Base-by-base conservation (phyloP, 2,888 invertebrate genomes). In the Nemoura dubitans region DNA sequence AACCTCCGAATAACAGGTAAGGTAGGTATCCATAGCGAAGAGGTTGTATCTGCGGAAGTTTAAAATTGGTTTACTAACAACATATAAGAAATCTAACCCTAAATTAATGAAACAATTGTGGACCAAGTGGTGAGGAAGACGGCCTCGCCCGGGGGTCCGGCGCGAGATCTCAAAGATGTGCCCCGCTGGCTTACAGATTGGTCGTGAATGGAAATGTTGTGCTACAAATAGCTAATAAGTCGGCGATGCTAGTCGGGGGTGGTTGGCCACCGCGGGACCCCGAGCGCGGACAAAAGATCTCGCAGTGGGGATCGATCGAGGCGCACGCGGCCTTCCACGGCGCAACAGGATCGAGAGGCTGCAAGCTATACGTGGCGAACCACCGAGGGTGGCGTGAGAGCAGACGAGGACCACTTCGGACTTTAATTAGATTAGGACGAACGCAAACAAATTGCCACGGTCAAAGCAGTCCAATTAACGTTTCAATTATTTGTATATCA, bases 161-260 rank as follows among this genome's bases (percentile, higher is more conserved):
- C 30, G 81, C 85, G 16, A 26, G 42, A n/a, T 77, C 87, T 42
- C 81, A 87, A 87, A 85, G 87, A 43, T 30, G 36, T 59, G 85
- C 76, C 87, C 85, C 76, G 87, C 21, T 28, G 85, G 26, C 76
- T 42, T 0, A n/a, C 86, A 27, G 84, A 86, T 86, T 86, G 76
- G n/a, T 76, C 76, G 83, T 86, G 86, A 86, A 86, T 86, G 77
- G n/a, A 84, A 84, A 77, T 78, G 42, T 43, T 86, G 80, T 14
- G 26, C 59, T 59, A 59, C 59, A 59, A 59, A 59, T 59, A 59
- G 59, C 59, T 59, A 59, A 59, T 59, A 59, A 59, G 59, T 59
- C 59, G 59, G n/a, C 29, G 6, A 30, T 81, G 26, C 30, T 14
- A 29, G 81, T 81, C 30, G 81, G 81, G 81, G 81, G 81, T 81